A percentile compares a stretch with the other conserved stretches of the same genome.
Evolutionary conservation across 30 jellyfish, hydroid and myxozoan genomes (phyloP).

Genomic region (Morbakka virulenta): DNA sequence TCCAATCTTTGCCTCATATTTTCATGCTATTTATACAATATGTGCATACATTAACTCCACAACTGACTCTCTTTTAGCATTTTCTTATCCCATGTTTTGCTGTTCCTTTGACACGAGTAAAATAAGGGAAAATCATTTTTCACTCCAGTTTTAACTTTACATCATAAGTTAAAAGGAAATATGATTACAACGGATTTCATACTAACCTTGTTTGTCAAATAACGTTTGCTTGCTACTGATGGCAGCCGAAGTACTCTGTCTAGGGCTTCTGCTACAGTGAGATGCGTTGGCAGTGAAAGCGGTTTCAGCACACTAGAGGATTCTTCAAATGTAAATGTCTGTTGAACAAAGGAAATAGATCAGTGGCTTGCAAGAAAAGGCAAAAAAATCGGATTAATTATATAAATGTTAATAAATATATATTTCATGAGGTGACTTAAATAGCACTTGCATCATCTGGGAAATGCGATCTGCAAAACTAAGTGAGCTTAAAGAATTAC

Average conservation of each 20-base stretch:
- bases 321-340: constrained; percentile 56
- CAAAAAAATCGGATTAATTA: background rate
- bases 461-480: no score
- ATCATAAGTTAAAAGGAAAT: background rate
- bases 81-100: no score
- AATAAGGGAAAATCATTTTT: background rate
- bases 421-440: no score
- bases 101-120: no score
- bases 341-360: background rate
- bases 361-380: background rate
- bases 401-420: no score
- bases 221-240: constrained; percentile 90
- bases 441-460: no score
- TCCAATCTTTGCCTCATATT: no score
- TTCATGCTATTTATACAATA: no score
- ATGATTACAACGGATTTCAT: background rate
- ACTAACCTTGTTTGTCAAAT: constrained; percentile 71
- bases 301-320: constrained; percentile 15
- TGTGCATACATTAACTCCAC: background rate
- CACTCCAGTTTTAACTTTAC: background rate
- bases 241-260: constrained; percentile 81
- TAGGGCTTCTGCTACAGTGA: constrained; percentile 56
- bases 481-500: no score
- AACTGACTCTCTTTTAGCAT: background rate
- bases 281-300: constrained; percentile 27